Evolutionary conservation across 35 echinoderm and acorn worm genomes (phyloP), one percentile per base, ranked within the genome.

Genomic region (Lytechinus pictus): DNA sequence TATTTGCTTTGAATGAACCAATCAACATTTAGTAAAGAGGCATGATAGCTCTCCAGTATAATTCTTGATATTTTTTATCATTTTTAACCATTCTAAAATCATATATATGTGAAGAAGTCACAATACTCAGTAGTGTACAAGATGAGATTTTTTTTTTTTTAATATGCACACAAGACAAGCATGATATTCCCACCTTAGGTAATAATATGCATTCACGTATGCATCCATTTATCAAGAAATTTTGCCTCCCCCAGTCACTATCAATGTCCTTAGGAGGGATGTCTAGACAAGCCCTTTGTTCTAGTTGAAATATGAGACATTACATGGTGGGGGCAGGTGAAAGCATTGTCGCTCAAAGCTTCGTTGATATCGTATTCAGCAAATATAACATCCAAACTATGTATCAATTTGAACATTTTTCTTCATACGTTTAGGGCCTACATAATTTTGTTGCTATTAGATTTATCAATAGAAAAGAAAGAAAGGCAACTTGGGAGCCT

Each of bases 221-320:
- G 66, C 6, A 79, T 79, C 19, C n/a, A 24, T 24, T 13, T 79
- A 24, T 16, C 61, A 71, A 21, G 13, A n/a, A 79, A n/a, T 16
- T 24, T 5, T 24, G 14, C 88, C n/a, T 8, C 27, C 12, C 9
- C 88, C 28, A 90, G 33, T 5, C 27, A 12, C 13, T 33, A 90
- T 54, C 88, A 28, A 90, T 33, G 52, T 90, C 33, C 33, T 52
- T 28, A n/a, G 27, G 29, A 44, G 52, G 16, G 29, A 14, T 14
- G 88, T 28, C 88, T 90, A 90, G 88, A 54, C 29, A 54, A 90
- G 88, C 11, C 16, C 29, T 89, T 90, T 90, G 88, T 90, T 90
- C 88, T 90, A 54, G 27, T 21, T 14, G 88, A 90, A 90, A 90
- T 28, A 54, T 29, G 88, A 90, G 52, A 90, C 29, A n/a, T n/a